These are phyloP conservation scores for Baccha elongata DNA, from an alignment of 2,888 invertebrate species.

Conservation along the genomic window DNA sequence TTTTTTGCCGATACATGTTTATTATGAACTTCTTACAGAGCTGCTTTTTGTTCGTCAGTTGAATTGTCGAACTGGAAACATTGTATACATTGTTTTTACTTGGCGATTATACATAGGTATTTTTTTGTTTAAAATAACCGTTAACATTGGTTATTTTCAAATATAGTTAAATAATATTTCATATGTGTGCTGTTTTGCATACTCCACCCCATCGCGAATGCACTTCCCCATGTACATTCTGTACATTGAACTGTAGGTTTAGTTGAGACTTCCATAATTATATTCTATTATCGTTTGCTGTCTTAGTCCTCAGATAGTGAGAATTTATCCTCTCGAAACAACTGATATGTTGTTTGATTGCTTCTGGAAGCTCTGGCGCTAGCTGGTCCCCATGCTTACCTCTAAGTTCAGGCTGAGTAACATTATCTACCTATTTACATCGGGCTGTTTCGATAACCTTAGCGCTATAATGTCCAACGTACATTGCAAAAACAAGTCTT, in stretches of 20 bases:
- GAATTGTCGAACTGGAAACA: conserved; percentile 23
- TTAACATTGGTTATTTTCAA: too few species aligned
- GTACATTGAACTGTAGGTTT: conserved; percentile 14
- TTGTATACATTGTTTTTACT: conserved; percentile 25
- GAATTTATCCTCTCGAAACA: conserved; percentile 23
- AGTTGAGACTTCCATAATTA: conserved; percentile 33
- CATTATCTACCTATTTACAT: not conserved
- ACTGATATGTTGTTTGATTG: conserved; percentile 10
- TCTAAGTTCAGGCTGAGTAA: conserved; percentile 29
- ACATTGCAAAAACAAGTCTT: conserved; percentile 14
- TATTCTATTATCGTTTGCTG: conserved; percentile 10
- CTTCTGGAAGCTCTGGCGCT: conserved; percentile 21
- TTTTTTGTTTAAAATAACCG: conserved; percentile 1
- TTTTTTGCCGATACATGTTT: conserved; percentile 3
- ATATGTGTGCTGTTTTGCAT: conserved; percentile 6
- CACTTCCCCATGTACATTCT: conserved; percentile 11
- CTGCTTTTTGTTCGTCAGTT: conserved; percentile 12
- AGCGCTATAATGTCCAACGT: conserved; percentile 23
- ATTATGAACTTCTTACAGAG: not conserved
- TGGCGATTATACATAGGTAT: too few species aligned
- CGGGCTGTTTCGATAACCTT: conserved; percentile 23
- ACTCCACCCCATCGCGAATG: not conserved
- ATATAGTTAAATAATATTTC: conserved; percentile 1
- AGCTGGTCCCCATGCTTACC: conserved; percentile 21
- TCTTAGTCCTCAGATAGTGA: conserved; percentile 9